phyloP scores from a whole-genome alignment of 2,888 invertebrate species.

The Phorcus lineatus region DNA sequence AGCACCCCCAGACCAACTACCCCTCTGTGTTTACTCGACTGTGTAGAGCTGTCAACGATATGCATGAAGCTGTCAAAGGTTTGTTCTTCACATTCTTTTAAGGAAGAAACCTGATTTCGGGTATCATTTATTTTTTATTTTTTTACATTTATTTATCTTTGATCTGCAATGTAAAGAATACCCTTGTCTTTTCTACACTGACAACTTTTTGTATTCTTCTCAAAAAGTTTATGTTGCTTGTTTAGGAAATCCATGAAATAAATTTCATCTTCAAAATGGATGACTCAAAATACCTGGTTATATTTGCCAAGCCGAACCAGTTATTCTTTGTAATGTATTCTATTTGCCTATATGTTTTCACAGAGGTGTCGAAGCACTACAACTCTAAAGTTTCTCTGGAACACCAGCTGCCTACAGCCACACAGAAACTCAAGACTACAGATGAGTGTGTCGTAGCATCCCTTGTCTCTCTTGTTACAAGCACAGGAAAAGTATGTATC shows the following conservation, averaged over 20 bases:
- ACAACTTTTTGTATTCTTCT: too few relatives aligned
- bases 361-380: slow-evolving; percentile 75
- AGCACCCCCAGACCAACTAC: slow-evolving; percentile 64
- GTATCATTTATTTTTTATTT: too few relatives aligned
- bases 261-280: too few relatives aligned
- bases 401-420: slow-evolving; percentile 76
- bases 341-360: slow-evolving; percentile 31
- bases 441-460: slow-evolving; percentile 77
- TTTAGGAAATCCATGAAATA: too few relatives aligned
- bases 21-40: slow-evolving; percentile 65
- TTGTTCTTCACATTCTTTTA: slow-evolving; percentile 12
- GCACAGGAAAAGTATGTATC: slow-evolving; percentile 71
- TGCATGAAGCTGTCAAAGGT: slow-evolving; percentile 72
- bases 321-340: background rate
- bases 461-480: slow-evolving; percentile 74
- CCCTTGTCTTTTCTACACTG: too few relatives aligned
- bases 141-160: too few relatives aligned
- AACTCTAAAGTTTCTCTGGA: slow-evolving; percentile 76
- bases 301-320: too few relatives aligned
- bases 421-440: slow-evolving; percentile 75
- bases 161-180: too few relatives aligned
- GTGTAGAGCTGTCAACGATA: slow-evolving; percentile 58
- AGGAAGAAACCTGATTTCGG: too few relatives aligned
- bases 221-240: too few relatives aligned
- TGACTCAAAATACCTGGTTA: too few relatives aligned